phyloP scores from a whole-genome alignment of 1,140 invertebrate genomes.

The Colletes gigas region DNA sequence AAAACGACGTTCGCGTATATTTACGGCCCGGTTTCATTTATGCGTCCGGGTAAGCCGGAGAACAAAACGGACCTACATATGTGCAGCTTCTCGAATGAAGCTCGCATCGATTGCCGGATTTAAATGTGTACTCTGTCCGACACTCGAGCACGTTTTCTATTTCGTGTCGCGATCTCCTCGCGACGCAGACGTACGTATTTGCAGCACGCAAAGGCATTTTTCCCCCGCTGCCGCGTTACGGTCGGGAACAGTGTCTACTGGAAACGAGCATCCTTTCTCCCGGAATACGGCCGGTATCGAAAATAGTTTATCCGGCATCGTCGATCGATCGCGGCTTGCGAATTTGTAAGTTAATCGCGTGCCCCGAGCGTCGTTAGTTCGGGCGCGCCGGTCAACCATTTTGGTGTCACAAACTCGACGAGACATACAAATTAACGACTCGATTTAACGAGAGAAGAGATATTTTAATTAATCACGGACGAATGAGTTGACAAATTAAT shows the following conservation, averaged over 20 bases:
- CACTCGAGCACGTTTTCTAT: slow-evolving; percentile 28
- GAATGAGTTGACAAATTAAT: too few species aligned
- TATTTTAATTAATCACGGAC: not conserved
- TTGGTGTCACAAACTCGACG: not conserved
- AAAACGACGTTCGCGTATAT: slow-evolving; percentile 30
- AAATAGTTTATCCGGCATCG: slow-evolving; percentile 6
- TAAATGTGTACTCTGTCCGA: slow-evolving; percentile 41
- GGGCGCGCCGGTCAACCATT: not conserved
- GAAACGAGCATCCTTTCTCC: not conserved
- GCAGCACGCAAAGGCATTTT: not conserved
- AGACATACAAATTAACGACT: not conserved
- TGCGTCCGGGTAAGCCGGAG: slow-evolving; percentile 20
- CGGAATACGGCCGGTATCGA: not conserved
- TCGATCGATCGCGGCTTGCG: not conserved
- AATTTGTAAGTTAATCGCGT: not conserved
- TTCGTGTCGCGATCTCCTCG: slow-evolving; percentile 1
- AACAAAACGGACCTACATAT: slow-evolving; percentile 35
- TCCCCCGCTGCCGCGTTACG: too few species aligned
- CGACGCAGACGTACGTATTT: slow-evolving; percentile 24
- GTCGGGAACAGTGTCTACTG: slow-evolving; percentile 5
- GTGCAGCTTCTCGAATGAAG: slow-evolving; percentile 40
- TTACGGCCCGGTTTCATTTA: slow-evolving; percentile 13
- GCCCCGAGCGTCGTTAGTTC: not conserved
- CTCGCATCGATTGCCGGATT: slow-evolving; percentile 56
- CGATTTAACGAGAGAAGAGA: not conserved